Percentiles rank a stretch among this genome's conserved stretches.
Conservation (phyloP, 2,888 invertebrate genomes). For the Acrobasis suavella region DNA sequence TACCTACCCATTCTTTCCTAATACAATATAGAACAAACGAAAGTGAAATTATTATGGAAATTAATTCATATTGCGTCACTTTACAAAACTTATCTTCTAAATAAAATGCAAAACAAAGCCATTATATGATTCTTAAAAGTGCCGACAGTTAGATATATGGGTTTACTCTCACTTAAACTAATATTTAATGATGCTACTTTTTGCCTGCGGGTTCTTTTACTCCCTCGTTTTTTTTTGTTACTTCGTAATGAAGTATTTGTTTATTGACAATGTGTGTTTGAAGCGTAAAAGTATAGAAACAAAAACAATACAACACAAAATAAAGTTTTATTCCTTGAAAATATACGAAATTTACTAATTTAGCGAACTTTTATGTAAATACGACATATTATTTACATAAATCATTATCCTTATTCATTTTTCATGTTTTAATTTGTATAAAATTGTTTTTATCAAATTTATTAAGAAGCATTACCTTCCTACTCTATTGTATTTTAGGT, state of each 20-base stretch:
- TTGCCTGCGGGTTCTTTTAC: background rate
- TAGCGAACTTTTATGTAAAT: too few species aligned
- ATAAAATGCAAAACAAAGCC: conserved; percentile 23
- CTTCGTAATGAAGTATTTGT: background rate
- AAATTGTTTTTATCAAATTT: too few species aligned
- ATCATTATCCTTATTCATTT: too few species aligned
- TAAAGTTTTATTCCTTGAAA: too few species aligned
- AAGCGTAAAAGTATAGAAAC: too few species aligned
- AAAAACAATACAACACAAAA: too few species aligned
- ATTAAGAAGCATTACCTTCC: too few species aligned
- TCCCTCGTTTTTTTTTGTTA: background rate
- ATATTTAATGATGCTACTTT: conserved; percentile 10
- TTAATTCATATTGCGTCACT: conserved; percentile 8
- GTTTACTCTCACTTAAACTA: conserved; percentile 17
- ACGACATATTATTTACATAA: too few species aligned
- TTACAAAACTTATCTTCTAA: conserved; percentile 5
- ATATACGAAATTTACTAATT: too few species aligned
- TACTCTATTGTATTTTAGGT: too few species aligned
- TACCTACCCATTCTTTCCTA: background rate
- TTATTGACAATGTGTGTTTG: too few species aligned
- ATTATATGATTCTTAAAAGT: conserved; percentile 20
- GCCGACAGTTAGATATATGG: conserved; percentile 14
- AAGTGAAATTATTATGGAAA: conserved; percentile 13
- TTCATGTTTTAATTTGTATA: too few species aligned
- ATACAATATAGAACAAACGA: background rate